Conservation (phyloP, 2,113 vertebrate species). For the Pteropus alecto region DNA sequence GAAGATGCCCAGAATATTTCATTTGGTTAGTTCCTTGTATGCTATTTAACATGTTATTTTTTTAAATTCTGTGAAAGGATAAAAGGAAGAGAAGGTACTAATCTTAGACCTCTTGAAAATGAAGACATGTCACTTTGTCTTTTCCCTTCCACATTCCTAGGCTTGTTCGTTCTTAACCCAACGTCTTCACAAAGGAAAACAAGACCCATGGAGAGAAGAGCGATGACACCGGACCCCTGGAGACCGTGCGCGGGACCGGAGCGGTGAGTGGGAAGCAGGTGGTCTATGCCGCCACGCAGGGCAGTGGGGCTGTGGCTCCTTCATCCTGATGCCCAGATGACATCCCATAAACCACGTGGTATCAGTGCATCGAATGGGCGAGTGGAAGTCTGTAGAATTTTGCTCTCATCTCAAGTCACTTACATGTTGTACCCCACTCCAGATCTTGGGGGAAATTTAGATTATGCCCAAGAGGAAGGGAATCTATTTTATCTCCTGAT, state of each 20-base stretch:
- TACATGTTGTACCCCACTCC: neutral
- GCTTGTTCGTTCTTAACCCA: neutral
- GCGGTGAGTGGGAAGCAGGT: neutral
- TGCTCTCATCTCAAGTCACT: neutral
- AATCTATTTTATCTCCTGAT: neutral
- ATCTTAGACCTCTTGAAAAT: neutral
- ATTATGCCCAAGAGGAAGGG: neutral
- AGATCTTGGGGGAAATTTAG: neutral
- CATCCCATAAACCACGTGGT: neutral
- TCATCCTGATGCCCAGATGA: neutral
- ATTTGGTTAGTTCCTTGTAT: neutral
- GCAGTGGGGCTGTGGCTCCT: neutral
- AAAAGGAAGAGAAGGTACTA: neutral
- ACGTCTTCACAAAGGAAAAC: neutral
- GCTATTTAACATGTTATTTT: neutral
- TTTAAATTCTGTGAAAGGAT: neutral
- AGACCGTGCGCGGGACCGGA: neutral
- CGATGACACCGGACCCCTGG: too few species aligned
- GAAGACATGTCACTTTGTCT: neutral
- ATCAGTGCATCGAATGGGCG: neutral
- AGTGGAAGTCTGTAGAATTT: neutral
- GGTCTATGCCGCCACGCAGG: neutral
- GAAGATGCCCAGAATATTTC: neutral
- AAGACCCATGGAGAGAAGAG: neutral
- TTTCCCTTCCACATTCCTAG: neutral